Evolutionary conservation across 2,888 invertebrate genomes (phyloP), one percentile per base, ranked within the genome.

Genomic region (Catocala fraxini): DNA sequence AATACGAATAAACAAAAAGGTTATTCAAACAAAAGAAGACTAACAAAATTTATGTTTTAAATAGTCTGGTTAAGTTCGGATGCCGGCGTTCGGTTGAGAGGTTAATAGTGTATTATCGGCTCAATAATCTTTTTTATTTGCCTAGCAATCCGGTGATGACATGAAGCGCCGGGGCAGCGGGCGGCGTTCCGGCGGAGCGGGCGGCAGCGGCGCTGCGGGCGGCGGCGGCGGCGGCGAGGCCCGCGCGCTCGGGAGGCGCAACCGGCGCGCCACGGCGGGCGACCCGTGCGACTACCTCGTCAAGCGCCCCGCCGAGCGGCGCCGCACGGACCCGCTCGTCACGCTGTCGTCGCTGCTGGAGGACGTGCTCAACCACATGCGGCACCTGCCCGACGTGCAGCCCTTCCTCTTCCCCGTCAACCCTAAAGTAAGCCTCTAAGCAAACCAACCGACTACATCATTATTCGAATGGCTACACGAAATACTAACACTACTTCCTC

Each of bases 361-460:
- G 84, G 96, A 96, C 58, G 98, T 99, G 61, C 92, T 99, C 9
- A 99, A 98, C 82, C 98, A 99, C 84, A 96, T 99, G 96, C 95
- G 99, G 51, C 97, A 97, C 79, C 89, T 99, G 87, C 98, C 98
- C 0, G 98, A 99, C 84, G 98, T 98, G 10, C 97, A 98, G 77
- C 98, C 98, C 0, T 99, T 99, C 91, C 94, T 99, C 75, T 97
- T 98, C 81, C 99, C 99, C 1, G 99, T 99, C 39, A 99, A 98
- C 92, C 96, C 97, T 10, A 99, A 99, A 94, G 97, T 97, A 87
- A 77, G 70, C 65, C 4, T 49, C 48, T 33, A 10, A 35, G 5
- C 34, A 4, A 9, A 11, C 10, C 4, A 11, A 25, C 25, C 4
- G 25, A 25, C 25, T 25, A 25, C 25, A 25, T 4, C 25, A 25